Evolutionary conservation across 2,888 invertebrate species (phyloP).

Genomic region (Podabrus alpinus): DNA sequence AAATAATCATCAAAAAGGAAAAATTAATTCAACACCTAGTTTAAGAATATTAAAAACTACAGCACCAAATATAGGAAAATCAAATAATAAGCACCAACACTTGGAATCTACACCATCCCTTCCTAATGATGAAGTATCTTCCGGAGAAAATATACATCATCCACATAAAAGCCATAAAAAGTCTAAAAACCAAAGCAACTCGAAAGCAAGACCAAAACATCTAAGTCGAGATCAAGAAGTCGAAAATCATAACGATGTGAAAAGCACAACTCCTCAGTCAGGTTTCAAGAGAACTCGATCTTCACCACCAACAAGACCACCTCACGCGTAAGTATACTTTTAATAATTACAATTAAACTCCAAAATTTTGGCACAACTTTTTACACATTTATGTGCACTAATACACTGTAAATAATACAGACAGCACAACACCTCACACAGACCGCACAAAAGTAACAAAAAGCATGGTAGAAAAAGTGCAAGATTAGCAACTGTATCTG

Average conservation of each 20-base stretch:
- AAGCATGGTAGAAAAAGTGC: slow-evolving; percentile 58
- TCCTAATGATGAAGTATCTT: slow-evolving; percentile 63
- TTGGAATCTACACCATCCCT: slow-evolving; percentile 68
- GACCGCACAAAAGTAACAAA: slow-evolving; percentile 45
- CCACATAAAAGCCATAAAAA: slow-evolving; percentile 58
- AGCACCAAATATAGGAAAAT: slow-evolving; percentile 63
- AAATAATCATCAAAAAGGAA: slow-evolving; percentile 56
- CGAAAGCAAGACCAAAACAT: slow-evolving; percentile 61
- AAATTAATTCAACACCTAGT: slow-evolving; percentile 69
- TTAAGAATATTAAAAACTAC: slow-evolving; percentile 76
- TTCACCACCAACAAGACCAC: neutral
- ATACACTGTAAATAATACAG: slow-evolving; percentile 55
- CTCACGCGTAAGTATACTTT: neutral
- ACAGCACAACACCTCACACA: slow-evolving; percentile 50
- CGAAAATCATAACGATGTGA: slow-evolving; percentile 45
- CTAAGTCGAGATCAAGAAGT: slow-evolving; percentile 54
- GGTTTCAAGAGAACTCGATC: slow-evolving; percentile 36
- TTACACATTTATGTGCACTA: slow-evolving; percentile 33
- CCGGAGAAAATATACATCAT: slow-evolving; percentile 62
- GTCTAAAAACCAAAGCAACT: slow-evolving; percentile 54
- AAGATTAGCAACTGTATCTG: slow-evolving; percentile 69
- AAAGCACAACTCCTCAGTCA: slow-evolving; percentile 39
- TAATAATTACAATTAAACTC: neutral
- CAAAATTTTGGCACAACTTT: slow-evolving; percentile 4
- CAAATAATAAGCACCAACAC: slow-evolving; percentile 56